These are phyloP conservation scores for Heliconius hermathena DNA, from an alignment of 1,140 invertebrate species.

Conservation along the genomic window DNA sequence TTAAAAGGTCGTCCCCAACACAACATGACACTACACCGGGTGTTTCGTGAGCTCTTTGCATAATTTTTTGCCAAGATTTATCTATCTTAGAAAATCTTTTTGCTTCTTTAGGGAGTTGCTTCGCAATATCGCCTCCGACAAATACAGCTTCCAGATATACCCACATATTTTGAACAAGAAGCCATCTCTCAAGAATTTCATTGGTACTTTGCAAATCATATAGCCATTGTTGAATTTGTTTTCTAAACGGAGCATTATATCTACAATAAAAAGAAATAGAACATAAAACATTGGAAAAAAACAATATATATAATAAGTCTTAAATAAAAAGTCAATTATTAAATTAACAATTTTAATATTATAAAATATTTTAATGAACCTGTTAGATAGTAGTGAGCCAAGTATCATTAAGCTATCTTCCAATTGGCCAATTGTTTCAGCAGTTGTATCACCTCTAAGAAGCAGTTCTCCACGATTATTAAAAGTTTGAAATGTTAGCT, in stretches of 20 bases:
- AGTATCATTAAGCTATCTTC: conserved; percentile 98
- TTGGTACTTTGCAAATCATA: conserved; percentile 97
- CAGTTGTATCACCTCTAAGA: conserved; percentile 95
- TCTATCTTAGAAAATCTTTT: conserved; percentile 98
- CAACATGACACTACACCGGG: conserved; percentile 97
- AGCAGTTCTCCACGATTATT: conserved; percentile 97
- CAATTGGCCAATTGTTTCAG: conserved; percentile 95
- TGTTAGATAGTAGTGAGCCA: conserved; percentile 95
- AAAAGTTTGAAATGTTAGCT: conserved; percentile 96
- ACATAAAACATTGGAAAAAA: no score
- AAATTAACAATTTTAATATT: not conserved
- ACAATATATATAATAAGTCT: no score
- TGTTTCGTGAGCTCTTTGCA: conserved; percentile 96
- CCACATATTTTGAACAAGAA: conserved; percentile 99
- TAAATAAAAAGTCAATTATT: not conserved
- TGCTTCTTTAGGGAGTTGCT: conserved; percentile 97
- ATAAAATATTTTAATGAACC: conserved; percentile 71
- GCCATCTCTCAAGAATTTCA: conserved; percentile 97
- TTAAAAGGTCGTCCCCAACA: conserved; percentile 96
- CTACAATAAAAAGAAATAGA: conserved; percentile 70
- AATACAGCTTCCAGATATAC: conserved; percentile 99
- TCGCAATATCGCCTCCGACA: conserved; percentile 98
- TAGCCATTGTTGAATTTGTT: conserved; percentile 98
- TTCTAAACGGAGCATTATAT: conserved; percentile 98
- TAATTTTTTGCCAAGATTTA: conserved; percentile 99